Base-by-base conservation (phyloP, 1,140 invertebrate species). In the Brachionus asplanchnoidis region DNA sequence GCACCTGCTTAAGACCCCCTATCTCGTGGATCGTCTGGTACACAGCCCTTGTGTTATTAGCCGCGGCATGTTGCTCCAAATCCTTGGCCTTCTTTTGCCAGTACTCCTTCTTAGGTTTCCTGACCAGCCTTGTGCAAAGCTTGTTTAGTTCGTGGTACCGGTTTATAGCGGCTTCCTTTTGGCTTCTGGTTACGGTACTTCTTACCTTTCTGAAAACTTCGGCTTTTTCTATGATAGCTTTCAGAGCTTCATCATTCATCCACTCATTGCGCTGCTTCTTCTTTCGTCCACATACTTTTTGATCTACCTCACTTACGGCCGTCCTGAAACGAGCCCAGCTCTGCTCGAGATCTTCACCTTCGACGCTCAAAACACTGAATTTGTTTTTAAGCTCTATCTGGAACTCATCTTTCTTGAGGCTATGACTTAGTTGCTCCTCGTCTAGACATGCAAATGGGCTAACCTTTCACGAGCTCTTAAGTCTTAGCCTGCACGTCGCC, bases 401-500 rank as follows among this genome's bases (percentile, higher is more conserved):
- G 50, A 53, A 53, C 50, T 53, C 50, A 9, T 17, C 50, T 53
- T 53, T 53, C 50, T 53, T 53, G 50, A 53, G 11, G 50, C 50
- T 53, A n/a, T 53, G 50, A 53, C 50, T 53, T 53, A 53, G 50
- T 53, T 53, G 50, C 50, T 53, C 50, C 8, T 4, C 50, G 50
- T 53, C 50, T 17, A 53, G 50, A 53, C 50, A 12, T 53, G 50
- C 50, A 53, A 53, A 53, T 53, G 50, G 50, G n/a, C 50, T n/a
- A n/a, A 53, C 11, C 50, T 53, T 53, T 53, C 50, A 9, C 50
- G 11, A n/a, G 50, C 50, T 53, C 50, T 53, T 53, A 53, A 53
- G 50, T 53, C 50, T 53, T 53, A 53, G 46, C 14, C 46, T 50
- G 46, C 42, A n/a, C 56, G 17, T 86, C 14, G 85, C 84, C 1